Conservation (phyloP, 2,113 vertebrate species). For the Aplodontia rufa region DNA sequence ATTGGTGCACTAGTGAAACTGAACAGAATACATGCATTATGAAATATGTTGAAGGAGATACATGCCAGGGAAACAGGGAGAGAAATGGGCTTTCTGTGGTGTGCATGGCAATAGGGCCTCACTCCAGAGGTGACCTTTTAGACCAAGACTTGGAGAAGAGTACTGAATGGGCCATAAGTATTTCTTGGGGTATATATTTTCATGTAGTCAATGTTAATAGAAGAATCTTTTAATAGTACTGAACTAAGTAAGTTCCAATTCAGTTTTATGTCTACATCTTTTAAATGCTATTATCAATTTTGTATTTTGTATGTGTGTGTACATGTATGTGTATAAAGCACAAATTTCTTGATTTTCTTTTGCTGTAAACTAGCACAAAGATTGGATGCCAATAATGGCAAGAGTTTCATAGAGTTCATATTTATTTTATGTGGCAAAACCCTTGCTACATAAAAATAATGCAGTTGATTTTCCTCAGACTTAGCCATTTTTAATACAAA, state of each 20-base stretch:
- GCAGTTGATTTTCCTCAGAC: not conserved
- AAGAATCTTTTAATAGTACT: not conserved
- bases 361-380: not conserved
- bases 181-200: not conserved
- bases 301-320: not conserved
- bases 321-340: too few species aligned
- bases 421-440: not conserved
- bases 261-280: not conserved
- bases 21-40: accelerated
- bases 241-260: not conserved
- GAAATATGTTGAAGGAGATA: not conserved
- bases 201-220: not conserved
- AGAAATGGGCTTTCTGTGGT: accelerated
- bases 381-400: not conserved
- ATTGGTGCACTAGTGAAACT: not conserved
- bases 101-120: accelerated
- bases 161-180: not conserved
- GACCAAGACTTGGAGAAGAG: not conserved
- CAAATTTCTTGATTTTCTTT: not conserved
- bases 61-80: not conserved
- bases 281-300: not conserved
- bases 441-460: not conserved
- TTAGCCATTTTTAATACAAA: not conserved
- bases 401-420: not conserved
- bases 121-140: not conserved